Evolutionary conservation across 2,113 vertebrate genomes (phyloP).

Genomic region (Menura novaehollandiae): DNA sequence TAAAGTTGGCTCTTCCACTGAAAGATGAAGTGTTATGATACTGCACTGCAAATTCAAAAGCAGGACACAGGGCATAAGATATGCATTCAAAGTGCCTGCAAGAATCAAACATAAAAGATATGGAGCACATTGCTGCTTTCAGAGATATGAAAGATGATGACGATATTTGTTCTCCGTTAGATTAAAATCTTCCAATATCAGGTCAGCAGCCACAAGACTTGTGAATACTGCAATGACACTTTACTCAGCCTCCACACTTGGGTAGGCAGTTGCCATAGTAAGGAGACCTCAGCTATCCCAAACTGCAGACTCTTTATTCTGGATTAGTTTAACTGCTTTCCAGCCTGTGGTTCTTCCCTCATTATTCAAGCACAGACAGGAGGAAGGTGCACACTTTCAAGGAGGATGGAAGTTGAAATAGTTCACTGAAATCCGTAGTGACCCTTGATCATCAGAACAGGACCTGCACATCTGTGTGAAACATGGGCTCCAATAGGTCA

Average conservation of each 20-base stretch:
- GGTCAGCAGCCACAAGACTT: background rate
- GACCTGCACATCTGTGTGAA: background rate
- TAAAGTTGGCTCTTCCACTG: background rate
- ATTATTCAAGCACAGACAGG: background rate
- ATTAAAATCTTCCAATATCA: background rate
- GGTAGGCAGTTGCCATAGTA: background rate
- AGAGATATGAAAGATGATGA: background rate
- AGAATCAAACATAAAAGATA: background rate
- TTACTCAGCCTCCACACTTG: background rate
- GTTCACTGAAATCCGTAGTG: background rate
- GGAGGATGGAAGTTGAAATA: background rate
- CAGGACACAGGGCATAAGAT: background rate
- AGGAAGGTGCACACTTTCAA: background rate
- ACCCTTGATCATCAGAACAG: background rate
- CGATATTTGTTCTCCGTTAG: background rate
- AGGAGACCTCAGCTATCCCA: background rate
- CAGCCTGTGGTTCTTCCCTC: background rate
- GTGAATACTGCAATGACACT: background rate
- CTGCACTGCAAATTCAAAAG: background rate
- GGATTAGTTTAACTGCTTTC: background rate
- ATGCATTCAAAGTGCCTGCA: background rate
- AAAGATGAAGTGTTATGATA: background rate
- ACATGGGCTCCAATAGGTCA: background rate
- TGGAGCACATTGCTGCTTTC: background rate
- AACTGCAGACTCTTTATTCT: background rate